Evolutionary conservation across 2,797 vertebrate species (phyloP).

Genomic region (Neosilurus mollespiculum): DNA sequence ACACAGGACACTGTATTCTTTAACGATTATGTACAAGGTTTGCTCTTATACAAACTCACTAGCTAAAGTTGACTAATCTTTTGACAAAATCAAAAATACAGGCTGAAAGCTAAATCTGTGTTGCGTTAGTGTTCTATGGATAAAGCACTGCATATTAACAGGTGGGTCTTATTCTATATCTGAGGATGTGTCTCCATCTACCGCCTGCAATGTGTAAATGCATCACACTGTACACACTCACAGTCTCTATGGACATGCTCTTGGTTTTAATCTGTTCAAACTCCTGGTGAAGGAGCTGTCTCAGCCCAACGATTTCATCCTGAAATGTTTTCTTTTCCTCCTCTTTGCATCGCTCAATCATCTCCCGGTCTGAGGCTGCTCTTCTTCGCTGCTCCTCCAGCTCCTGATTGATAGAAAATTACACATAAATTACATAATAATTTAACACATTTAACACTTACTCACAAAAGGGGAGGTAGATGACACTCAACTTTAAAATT

Average conservation of each 20-base stretch:
- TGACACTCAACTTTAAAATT: too few species aligned
- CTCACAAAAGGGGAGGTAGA: too few species aligned
- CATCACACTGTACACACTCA: constrained; percentile 52
- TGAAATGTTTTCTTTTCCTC: constrained; percentile 69
- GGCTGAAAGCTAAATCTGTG: not conserved
- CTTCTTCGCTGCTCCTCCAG: constrained; percentile 54
- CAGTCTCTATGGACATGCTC: constrained; percentile 67
- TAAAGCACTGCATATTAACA: not conserved
- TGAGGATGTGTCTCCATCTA: constrained; percentile 62
- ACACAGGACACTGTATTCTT: too few species aligned
- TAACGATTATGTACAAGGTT: not conserved
- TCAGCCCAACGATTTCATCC: constrained; percentile 68
- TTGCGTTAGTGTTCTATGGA: not conserved
- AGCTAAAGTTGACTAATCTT: not conserved
- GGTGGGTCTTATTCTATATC: not conserved
- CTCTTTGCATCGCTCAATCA: constrained; percentile 72
- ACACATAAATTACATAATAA: not conserved
- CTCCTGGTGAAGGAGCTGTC: constrained; percentile 64
- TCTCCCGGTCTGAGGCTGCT: constrained; percentile 60
- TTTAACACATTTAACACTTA: too few species aligned
- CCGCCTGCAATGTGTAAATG: constrained; percentile 38
- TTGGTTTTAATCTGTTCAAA: constrained; percentile 66
- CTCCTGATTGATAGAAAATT: constrained; percentile 58
- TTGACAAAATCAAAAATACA: not conserved
- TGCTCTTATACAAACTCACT: not conserved